Base-by-base conservation (phyloP, 2,888 invertebrate genomes). In the Plagodis pulveraria region DNA sequence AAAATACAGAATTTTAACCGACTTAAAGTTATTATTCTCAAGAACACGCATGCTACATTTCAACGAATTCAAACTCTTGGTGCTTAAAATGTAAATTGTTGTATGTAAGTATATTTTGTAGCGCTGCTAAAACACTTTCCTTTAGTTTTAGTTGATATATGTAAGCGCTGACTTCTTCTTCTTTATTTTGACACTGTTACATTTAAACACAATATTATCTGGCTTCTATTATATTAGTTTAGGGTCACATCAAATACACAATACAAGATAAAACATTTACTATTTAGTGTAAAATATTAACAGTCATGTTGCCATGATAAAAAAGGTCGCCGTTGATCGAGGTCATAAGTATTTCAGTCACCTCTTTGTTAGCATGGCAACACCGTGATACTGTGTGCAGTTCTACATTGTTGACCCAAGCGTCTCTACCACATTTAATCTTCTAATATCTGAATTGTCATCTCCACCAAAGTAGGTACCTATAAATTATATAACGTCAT, bases 401-500 rank as follows among this genome's bases (percentile, higher is more conserved):
- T 89, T 42, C 11, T 90, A 91, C 85, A 82, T 80, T 77, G 81
- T 86, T 72, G 80, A 78, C 82, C 74, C 52, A 69, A 65, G 69
- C 64, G 36, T 76, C 70, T 82, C 89, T 91, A 90, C 86, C 80
- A 88, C 88, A 88, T 84, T 73, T 74, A 88, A 83, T 79, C 83
- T 74, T 82, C 76, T 78, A 85, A 86, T 87, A 84, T 80, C 77
- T 79, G 84, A 80, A 78, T 83, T 82, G 76, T 79, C 83, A 74
- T 81, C 81, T 81, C 83, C 88, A 87, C 84, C 78, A 74, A 78
- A 75, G 4, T 84, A 90, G 76, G 4, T 84, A 90, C 88, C 91
- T 91, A 91, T 91, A 92, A 92, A 91, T 92, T 92, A 92, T 92
- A 89, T 91, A 92, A 92, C 91, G 85, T 91, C 88, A 81, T 91